Evolutionary conservation across 2,113 vertebrate genomes (phyloP).

Genomic region (Myrmecophaga tridactyla): DNA sequence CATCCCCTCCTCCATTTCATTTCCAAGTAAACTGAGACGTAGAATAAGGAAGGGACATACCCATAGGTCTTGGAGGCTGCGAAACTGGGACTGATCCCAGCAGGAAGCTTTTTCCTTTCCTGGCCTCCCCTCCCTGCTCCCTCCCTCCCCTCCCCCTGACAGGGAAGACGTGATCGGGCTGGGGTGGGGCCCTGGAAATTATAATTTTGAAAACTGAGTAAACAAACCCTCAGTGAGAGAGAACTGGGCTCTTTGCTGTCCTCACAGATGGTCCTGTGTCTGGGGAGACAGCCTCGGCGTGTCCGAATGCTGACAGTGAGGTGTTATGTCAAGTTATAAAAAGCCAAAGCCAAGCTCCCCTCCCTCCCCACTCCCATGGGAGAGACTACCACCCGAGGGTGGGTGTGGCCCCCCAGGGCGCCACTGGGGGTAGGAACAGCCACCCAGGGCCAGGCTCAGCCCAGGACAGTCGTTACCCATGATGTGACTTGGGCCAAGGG

Average conservation of each 20-base stretch:
- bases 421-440: no score
- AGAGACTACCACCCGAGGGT: no score
- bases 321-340: neutral
- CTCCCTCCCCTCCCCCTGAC: neutral
- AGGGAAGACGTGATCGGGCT: neutral
- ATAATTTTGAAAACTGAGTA: conserved; percentile 68
- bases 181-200: conserved; percentile 31
- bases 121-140: neutral
- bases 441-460: neutral
- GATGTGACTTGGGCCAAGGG: neutral
- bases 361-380: neutral
- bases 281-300: neutral
- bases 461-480: neutral
- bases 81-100: neutral
- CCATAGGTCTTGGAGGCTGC: neutral
- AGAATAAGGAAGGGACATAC: neutral
- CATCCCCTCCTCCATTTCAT: fast-evolving
- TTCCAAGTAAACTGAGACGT: neutral
- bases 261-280: conserved; percentile 58
- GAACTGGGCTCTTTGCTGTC: neutral
- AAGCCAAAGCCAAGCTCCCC: neutral
- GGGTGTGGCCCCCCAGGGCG: no score
- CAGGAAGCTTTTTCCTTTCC: neutral
- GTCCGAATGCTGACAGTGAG: neutral
- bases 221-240: conserved; percentile 47